A percentile compares a stretch with the other conserved stretches of the same genome.
phyloP scores from a whole-genome alignment of 35 echinoderm and acorn worm genomes.

The Heliocidaris tuberculata region DNA sequence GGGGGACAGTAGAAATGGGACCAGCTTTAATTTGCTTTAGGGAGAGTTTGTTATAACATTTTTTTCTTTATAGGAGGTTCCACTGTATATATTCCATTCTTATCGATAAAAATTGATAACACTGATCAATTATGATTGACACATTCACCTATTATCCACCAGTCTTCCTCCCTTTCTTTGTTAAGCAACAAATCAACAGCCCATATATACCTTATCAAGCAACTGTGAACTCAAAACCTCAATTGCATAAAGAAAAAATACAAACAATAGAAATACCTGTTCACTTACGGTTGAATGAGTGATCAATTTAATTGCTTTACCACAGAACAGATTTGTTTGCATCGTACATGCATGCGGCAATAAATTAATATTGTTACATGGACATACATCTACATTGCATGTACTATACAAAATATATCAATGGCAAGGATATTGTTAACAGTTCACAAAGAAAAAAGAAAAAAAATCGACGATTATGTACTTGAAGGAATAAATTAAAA shows the following conservation, averaged over 20 bases:
- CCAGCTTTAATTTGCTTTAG: too few relatives aligned
- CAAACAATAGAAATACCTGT: background rate
- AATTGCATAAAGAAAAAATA: background rate
- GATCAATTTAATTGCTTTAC: background rate
- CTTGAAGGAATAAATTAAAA: background rate
- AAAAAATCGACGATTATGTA: background rate
- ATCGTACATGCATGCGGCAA: background rate
- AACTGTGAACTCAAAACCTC: background rate
- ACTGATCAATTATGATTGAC: too few relatives aligned
- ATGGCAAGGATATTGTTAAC: background rate
- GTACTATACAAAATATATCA: background rate
- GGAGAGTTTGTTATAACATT: too few relatives aligned
- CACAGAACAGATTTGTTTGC: background rate
- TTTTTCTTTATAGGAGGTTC: too few relatives aligned
- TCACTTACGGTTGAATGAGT: background rate
- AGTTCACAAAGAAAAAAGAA: background rate
- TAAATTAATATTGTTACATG: background rate
- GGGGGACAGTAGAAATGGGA: too few relatives aligned
- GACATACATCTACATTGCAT: background rate
- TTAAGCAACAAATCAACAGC: background rate
- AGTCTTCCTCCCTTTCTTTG: too few relatives aligned
- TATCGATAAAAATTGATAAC: too few relatives aligned
- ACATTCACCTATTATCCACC: too few relatives aligned
- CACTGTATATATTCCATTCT: too few relatives aligned
- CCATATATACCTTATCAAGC: background rate